Base-by-base conservation (phyloP, 2,888 invertebrate species). In the Pycnomerus fuliginosus region DNA sequence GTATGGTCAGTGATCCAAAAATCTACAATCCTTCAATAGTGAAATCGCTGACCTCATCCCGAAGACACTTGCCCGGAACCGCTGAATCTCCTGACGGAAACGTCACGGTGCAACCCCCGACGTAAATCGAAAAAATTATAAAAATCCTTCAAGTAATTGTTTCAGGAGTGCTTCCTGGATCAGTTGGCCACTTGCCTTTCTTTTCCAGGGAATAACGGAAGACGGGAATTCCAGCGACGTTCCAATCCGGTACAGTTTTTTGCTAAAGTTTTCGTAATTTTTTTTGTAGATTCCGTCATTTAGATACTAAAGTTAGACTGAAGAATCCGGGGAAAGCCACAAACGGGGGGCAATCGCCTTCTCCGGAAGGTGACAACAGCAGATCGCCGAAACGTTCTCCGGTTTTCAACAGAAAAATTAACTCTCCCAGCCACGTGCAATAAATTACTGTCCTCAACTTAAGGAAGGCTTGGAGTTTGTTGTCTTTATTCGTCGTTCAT, bases 1-100 rank as follows among this genome's bases (percentile, higher is more conserved):
- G 96, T 33, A 96, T 96, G 96, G 95, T 94, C 51, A 91, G 91
- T 70, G 96, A 96, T 77, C 95, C 96, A 1, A 96, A 95, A 74
- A 89, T 96, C 63, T 93, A 93, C 77, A 92, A 93, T 75, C 92
- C 93, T 17, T 89, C 90, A 47, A 92, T 93, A 64, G 86, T 84
- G 67, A 86, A 86, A 72, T 80, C 84, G 1, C 78, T 4, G 5
- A 4, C 85, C 32, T 81, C 85, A 32, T 80, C 83, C 2, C 74
- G 80, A 41, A 73, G 79, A 14, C 76, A 79, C 28, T 76, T 79
- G 1, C 72, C 72, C 28, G 77, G 79, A 8, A 77, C 78, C 5
- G 73, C 73, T 1, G 68, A 70, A 32, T 65, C 74, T 4, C 72
- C 72, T 1, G 72, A 71, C 12, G 75, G 74, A 10, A 72, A 71